Evolutionary conservation across 2,888 invertebrate genomes (phyloP), one percentile per base, ranked within the genome.

Genomic region (Trichogramma evanescens): DNA sequence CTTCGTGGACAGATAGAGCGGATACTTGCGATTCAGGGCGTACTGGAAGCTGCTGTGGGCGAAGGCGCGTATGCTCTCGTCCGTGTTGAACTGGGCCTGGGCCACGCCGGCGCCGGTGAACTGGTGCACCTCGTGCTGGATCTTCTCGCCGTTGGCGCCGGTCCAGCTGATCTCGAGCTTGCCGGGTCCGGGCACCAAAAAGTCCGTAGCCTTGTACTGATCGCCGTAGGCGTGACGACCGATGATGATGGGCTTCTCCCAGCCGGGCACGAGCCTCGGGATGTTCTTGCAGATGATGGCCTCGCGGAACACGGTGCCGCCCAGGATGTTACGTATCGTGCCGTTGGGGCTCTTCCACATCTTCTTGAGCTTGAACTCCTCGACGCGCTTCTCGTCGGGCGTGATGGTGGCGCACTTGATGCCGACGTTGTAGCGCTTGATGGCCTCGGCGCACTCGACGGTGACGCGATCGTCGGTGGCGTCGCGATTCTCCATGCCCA

Each of bases 321-420:
- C 92, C 9, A 93, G 82, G 69, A 93, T 91, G 72, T 93, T 93
- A 78, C 93, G 86, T 66, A 93, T 91, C 4, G 92, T 93, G 56
- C 92, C 92, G 73, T 93, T 93, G 0, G 93, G 93, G 54, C 91
- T 91, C 76, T 90, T 92, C 92, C 92, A 93, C 92, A 93, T 93
- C 76, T 91, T 83, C 74, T 92, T 91, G 67, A 93, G 77, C 2
- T 91, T 89, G 74, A 93, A 91, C 78, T 93, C 93, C 79, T 93
- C 90, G 0, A 98, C 95, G 75, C 98, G 84, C 45, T 92, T 91
- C 78, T 98, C 98, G 78, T 98, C 98, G 2, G 98, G 97, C 1
- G 98, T 98, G 66, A 98, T 99, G 3, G 98, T 93, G 39, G 98
- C 98, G 81, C 99, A 99, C 79, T 99, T 99, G 67, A 99, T 93